Conservation (phyloP, 2,113 vertebrate species). For the Psephotus haematonotus region DNA sequence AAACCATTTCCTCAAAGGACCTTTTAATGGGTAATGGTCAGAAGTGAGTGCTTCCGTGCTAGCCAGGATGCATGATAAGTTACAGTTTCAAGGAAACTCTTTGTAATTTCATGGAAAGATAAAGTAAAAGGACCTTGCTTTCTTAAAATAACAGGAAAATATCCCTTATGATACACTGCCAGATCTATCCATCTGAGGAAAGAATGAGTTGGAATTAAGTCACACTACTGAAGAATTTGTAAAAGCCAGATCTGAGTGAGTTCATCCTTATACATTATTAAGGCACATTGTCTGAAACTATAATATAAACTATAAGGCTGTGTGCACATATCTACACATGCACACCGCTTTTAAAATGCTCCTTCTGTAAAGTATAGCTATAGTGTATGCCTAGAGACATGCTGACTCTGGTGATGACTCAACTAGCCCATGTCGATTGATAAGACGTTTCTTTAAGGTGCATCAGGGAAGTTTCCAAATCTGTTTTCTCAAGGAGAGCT, state of each 20-base stretch:
- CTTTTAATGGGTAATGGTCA: not conserved
- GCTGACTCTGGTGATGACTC: not conserved
- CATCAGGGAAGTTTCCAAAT: slow-evolving; percentile 18
- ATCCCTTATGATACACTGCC: slow-evolving; percentile 15
- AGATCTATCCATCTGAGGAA: slow-evolving; percentile 25
- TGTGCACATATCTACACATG: not conserved
- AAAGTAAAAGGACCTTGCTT: slow-evolving; percentile 17
- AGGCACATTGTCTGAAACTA: not conserved
- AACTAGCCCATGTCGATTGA: not conserved
- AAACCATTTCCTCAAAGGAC: slow-evolving; percentile 8
- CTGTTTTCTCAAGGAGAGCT: slow-evolving; percentile 5
- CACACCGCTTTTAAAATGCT: not conserved
- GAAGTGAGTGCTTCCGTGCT: not conserved
- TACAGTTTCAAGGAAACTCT: slow-evolving; percentile 44
- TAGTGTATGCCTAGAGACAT: not conserved
- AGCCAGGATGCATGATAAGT: not conserved
- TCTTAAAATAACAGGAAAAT: slow-evolving; percentile 57
- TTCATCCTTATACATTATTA: not conserved
- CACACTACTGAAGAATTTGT: not conserved
- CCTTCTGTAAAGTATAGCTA: not conserved
- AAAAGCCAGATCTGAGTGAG: not conserved
- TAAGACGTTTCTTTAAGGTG: slow-evolving; percentile 5
- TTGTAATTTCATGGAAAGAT: slow-evolving; percentile 39
- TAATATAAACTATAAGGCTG: not conserved
- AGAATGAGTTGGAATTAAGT: slow-evolving; percentile 12